A percentile compares a stretch with the other conserved stretches of the same genome.
Evolutionary conservation across 2,888 invertebrate genomes (phyloP).

Genomic region (Lepeophtheirus nordmannii): DNA sequence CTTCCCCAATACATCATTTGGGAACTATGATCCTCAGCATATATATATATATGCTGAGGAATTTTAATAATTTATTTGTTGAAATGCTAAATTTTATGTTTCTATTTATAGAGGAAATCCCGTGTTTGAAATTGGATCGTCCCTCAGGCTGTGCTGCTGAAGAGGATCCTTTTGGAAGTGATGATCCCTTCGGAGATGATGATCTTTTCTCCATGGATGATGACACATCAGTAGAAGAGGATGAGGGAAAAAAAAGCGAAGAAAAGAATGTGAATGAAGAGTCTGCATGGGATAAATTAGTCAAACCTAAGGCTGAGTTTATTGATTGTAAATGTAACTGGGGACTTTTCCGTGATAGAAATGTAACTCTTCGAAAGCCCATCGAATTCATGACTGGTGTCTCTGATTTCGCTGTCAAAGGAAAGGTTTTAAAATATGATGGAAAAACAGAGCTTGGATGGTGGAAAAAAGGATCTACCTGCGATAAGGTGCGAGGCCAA

Average conservation of each 20-base stretch:
- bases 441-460: background rate
- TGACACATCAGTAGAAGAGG: background rate
- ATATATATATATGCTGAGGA: too few species aligned
- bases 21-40: too few species aligned
- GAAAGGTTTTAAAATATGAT: conserved; percentile 2
- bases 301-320: conserved; percentile 20
- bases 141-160: background rate
- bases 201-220: background rate
- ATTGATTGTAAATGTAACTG: conserved; percentile 20
- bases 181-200: background rate
- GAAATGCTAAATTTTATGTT: too few species aligned
- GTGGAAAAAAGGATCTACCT: conserved; percentile 19
- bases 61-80: too few species aligned
- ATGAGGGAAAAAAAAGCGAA: background rate
- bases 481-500: conserved; percentile 14
- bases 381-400: background rate
- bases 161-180: background rate
- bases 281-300: background rate
- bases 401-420: conserved; percentile 2
- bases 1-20: too few species aligned
- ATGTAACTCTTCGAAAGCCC: conserved; percentile 18
- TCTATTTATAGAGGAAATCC: background rate
- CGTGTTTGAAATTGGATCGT: background rate
- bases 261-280: background rate
- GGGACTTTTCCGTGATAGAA: conserved; percentile 22